Base-by-base conservation (phyloP, 2,113 vertebrate species). In the Bolborhynchus lineola region DNA sequence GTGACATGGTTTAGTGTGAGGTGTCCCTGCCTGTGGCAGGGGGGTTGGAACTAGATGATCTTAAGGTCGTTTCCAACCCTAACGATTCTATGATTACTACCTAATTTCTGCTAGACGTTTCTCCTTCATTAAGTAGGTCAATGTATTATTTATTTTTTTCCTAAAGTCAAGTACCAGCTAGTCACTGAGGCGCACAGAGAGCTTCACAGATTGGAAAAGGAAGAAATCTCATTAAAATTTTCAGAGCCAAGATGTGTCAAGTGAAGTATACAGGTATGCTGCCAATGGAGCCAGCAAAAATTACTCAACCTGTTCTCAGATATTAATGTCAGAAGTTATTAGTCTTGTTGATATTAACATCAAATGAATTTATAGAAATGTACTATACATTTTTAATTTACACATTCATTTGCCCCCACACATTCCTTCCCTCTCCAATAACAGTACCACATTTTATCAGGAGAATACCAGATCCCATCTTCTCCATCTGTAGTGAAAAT, bases 141-240 rank as follows among this genome's bases (percentile, higher is more conserved):
- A 69, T 37, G 2, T 23, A 57, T 52, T 69, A 41, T 7, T 50
- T 31, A 23, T n/a, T 37, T 64, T 91, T 93, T 85, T 75, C 33
- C 25, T 57, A 3, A 75, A 92, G 42, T 64, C 42, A 69, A 26
- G 44, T 81, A 86, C 18, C 14, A 86, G 6, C 15, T 50, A 82
- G 74, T 42, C 16, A 75, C 81, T 79, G 47, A 77, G 16, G 63
- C 5, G 6, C 57, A 74, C 8, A 80, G 19, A 64, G 25, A 80
- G 11, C 41, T 94, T 86, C 50, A 65, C 33, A 59, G 46, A 44
- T 18, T 47, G 20, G 57, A 68, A 94, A 94, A 89, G 21, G 31
- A 35, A 87, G 47, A 91, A 89, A 91, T 50, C 76, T 88, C 53
- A 84, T 81, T 89, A 91, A 91, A 94, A 90, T 68, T 42, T 94